Evolutionary conservation across 1,140 invertebrate species (phyloP).

Genomic region (Brachionus paranguensis): DNA sequence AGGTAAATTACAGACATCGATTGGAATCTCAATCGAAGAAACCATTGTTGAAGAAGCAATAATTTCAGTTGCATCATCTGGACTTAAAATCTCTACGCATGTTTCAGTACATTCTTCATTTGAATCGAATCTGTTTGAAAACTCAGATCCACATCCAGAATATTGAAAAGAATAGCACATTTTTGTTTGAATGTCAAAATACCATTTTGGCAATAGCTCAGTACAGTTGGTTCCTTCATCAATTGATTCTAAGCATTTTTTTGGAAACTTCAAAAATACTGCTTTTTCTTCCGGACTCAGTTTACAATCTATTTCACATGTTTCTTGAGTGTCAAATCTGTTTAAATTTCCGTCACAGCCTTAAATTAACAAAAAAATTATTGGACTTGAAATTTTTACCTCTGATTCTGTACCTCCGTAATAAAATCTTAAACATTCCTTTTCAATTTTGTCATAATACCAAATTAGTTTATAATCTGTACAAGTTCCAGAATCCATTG

Average conservation of each 20-base stretch:
- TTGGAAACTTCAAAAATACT: background rate
- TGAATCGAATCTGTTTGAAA: slow-evolving; percentile 17
- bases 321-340: slow-evolving; percentile 63
- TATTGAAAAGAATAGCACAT: slow-evolving; percentile 90
- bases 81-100: background rate
- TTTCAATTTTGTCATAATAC: slow-evolving; percentile 4
- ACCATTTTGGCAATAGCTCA: slow-evolving; percentile 60
- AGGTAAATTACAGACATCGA: slow-evolving; percentile 59
- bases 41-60: background rate
- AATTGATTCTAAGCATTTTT: background rate
- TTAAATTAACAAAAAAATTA: background rate
- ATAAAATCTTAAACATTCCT: slow-evolving; percentile 27
- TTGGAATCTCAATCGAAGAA: background rate
- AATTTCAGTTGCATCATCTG: background rate
- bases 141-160: slow-evolving; percentile 64
- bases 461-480: slow-evolving; percentile 35
- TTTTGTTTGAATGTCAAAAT: slow-evolving; percentile 74
- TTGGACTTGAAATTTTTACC: background rate
- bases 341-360: slow-evolving; percentile 53
- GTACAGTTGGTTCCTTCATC: slow-evolving; percentile 8
- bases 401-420: slow-evolving; percentile 46
- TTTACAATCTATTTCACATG: slow-evolving; percentile 60
- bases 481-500: slow-evolving; percentile 17
- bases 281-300: slow-evolving; percentile 6
- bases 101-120: background rate